Evolutionary conservation across 2,888 invertebrate genomes (phyloP), one percentile per base, ranked within the genome.

Genomic region (Epinotia demarniana): DNA sequence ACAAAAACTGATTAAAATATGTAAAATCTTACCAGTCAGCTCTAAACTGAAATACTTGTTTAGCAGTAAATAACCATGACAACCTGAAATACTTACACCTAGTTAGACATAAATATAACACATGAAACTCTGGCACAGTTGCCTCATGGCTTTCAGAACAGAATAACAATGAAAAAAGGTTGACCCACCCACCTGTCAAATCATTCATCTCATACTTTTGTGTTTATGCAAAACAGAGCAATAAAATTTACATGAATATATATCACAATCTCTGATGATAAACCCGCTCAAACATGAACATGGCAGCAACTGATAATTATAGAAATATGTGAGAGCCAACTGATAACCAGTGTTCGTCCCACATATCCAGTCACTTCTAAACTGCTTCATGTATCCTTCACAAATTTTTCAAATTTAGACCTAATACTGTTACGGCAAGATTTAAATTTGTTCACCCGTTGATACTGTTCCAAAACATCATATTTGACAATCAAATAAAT

Each of bases 191-290:
- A 16, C 3, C 13, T 49, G 16, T 16, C 49, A 5, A 49, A 49
- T 46, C 46, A 46, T 16, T 13, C 49, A 49, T 49, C 49, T 5
- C 16, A 49, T 49, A 16, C 5, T 49, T 16, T 13, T 16, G 5
- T 49, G 16, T 16, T 49, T 49, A 49, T 49, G 16, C 16, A 53
- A 53, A 53, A 53, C n/a, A n/a, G n/a, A 9, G n/a, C n/a, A 6
- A 58, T 66, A 46, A 66, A 27, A 58, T 53, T 9, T 23, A 23
- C n/a, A 60, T 18, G 16, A n/a, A 64, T 53, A 64, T 46, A 57
- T 70, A 77, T 77, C 70, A 71, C 62, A 66, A 77, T 77, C 76
- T 77, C 70, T 58, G 66, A 57, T 66, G 70, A 27, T 9, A 49
- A 55, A 19, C 39, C 8, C 66, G 61, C 67, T 70, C 27, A 67